These are phyloP conservation scores for Drosophila sechellia DNA, from an alignment of 1,140 invertebrate genomes.

Conservation along the genomic window DNA sequence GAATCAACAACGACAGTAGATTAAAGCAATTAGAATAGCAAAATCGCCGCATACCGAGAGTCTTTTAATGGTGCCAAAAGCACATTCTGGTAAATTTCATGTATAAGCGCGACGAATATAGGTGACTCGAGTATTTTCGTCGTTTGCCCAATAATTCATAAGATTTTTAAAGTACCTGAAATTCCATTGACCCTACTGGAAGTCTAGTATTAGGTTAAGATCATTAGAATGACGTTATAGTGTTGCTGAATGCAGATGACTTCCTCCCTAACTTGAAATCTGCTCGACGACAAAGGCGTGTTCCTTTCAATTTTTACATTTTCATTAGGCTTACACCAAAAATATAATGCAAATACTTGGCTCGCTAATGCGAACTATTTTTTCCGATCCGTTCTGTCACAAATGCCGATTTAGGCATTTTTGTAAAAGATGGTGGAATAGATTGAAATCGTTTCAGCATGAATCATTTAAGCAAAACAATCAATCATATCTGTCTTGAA, in stretches of 20 bases:
- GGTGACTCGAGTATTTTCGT: slow-evolving; percentile 56
- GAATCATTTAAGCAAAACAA: slow-evolving; percentile 75
- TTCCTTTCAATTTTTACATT: slow-evolving; percentile 22
- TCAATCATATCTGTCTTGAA: slow-evolving; percentile 78
- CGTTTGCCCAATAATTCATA: slow-evolving; percentile 80
- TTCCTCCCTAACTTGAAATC: slow-evolving; percentile 33
- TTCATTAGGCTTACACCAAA: slow-evolving; percentile 7
- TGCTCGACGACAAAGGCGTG: slow-evolving; percentile 35
- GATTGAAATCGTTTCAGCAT: slow-evolving; percentile 43
- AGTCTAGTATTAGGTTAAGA: slow-evolving; percentile 73
- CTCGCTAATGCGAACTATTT: slow-evolving; percentile 38
- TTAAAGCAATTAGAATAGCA: slow-evolving; percentile 73
- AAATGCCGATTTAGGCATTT: not conserved
- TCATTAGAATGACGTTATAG: slow-evolving; percentile 31
- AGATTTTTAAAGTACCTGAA: slow-evolving; percentile 82
- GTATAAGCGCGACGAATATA: slow-evolving; percentile 29
- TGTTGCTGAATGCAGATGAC: slow-evolving; percentile 53
- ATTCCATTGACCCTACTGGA: slow-evolving; percentile 70
- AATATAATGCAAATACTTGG: slow-evolving; percentile 12
- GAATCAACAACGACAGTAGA: slow-evolving; percentile 83
- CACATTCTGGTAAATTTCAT: slow-evolving; percentile 40
- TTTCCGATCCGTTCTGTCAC: slow-evolving; percentile 24
- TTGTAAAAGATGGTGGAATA: slow-evolving; percentile 30
- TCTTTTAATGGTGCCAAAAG: slow-evolving; percentile 61
- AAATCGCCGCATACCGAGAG: slow-evolving; percentile 54